Evolutionary conservation across 2,113 vertebrate genomes (phyloP).

Genomic region (Hoplias malabaricus): DNA sequence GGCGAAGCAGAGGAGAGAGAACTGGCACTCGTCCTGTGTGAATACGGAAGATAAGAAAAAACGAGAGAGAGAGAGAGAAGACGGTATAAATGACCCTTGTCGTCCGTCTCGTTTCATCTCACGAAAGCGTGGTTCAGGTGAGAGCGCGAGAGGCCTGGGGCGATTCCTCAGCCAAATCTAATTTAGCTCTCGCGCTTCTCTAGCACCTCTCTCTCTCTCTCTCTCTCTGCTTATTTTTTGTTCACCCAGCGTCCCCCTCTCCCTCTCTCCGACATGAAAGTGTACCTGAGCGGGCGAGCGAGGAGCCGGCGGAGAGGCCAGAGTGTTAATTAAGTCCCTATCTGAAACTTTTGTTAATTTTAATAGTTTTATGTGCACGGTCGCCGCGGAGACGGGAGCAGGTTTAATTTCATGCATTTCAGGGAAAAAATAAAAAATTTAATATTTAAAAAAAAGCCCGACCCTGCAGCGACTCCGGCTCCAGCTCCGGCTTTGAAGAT

Average conservation of each 20-base stretch:
- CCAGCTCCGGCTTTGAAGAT: conserved; percentile 83
- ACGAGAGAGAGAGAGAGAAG: conserved; percentile 12
- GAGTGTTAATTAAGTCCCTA: conserved; percentile 79
- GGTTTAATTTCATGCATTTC: conserved; percentile 83
- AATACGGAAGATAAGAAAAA: neutral
- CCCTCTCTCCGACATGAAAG: conserved; percentile 71
- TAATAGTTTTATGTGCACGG: conserved; percentile 66
- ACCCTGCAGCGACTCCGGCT: conserved; percentile 59
- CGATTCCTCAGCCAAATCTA: conserved; percentile 55
- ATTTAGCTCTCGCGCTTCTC: conserved; percentile 40
- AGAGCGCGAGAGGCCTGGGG: conserved; percentile 44
- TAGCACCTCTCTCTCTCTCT: no score
- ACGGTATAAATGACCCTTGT: conserved; percentile 12
- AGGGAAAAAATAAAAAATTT: no score
- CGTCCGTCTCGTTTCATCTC: conserved; percentile 48
- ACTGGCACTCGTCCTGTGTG: neutral
- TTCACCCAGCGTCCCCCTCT: neutral
- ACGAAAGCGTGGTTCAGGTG: conserved; percentile 45
- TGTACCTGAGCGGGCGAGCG: conserved; percentile 65
- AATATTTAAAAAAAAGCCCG: no score
- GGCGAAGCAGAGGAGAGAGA: neutral
- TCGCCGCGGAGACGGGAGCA: conserved; percentile 63
- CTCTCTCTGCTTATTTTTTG: no score
- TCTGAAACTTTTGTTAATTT: conserved; percentile 76
- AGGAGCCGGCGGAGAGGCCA: conserved; percentile 69